Percentiles rank a stretch among this genome's conserved stretches.
phyloP scores from a whole-genome alignment of 2,113 vertebrate species.

The Athene noctua region DNA sequence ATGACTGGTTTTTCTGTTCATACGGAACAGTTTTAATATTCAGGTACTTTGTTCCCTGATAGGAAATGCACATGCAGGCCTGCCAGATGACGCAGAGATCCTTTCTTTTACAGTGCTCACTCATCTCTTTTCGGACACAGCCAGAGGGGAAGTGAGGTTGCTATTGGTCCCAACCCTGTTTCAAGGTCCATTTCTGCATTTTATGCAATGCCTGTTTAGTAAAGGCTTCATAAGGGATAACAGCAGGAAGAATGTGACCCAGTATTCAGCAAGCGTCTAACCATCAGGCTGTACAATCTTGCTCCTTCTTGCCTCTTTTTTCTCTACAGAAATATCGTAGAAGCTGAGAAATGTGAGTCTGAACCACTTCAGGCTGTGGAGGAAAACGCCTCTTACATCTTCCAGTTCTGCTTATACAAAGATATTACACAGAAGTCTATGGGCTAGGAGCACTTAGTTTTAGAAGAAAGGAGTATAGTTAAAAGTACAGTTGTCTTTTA shows the following conservation, averaged over 20 bases:
- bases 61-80: background rate
- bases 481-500: background rate
- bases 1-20: background rate
- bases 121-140: background rate
- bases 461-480: background rate
- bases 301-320: background rate
- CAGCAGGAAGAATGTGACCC: background rate
- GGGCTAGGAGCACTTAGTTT: background rate
- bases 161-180: conserved; percentile 1
- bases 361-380: background rate
- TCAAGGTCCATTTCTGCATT: background rate
- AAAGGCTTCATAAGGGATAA: background rate
- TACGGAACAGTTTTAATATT: background rate
- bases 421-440: background rate
- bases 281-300: background rate
- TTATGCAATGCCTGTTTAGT: background rate
- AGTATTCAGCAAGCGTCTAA: background rate
- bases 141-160: background rate
- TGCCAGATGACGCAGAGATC: background rate
- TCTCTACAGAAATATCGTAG: background rate
- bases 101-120: background rate
- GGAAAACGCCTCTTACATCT: background rate
- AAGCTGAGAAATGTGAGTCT: background rate
- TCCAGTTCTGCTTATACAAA: background rate
- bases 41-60: background rate